Evolutionary conservation across 2,113 vertebrate species (phyloP).

Genomic region (Halichoeres trimaculatus): DNA sequence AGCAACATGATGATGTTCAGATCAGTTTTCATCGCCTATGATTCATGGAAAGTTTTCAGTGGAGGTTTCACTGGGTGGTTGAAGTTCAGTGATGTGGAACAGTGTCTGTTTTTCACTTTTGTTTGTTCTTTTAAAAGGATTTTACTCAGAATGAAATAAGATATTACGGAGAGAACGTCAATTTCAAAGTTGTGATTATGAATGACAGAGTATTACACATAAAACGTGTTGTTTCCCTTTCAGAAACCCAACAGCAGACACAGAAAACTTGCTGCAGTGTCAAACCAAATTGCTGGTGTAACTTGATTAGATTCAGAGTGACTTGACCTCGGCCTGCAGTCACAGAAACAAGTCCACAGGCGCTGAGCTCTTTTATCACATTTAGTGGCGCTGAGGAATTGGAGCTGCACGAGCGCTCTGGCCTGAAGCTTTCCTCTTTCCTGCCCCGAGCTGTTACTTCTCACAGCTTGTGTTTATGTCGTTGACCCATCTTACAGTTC

Average conservation of each 20-base stretch:
- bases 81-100: not conserved
- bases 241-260: slow-evolving; percentile 2
- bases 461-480: slow-evolving; percentile 4
- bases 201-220: no score
- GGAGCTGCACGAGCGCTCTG: slow-evolving; percentile 15
- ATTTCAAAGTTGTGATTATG: no score
- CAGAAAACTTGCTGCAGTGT: not conserved
- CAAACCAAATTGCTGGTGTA: slow-evolving; percentile 29
- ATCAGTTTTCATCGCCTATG: slow-evolving; percentile 22
- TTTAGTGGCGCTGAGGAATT: slow-evolving; percentile 6
- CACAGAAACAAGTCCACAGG: no score
- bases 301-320: no score
- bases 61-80: not conserved
- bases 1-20: not conserved
- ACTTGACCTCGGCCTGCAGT: no score
- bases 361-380: no score
- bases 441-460: slow-evolving; percentile 16
- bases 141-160: no score
- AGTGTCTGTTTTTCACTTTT: not conserved
- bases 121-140: not conserved
- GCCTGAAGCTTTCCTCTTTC: slow-evolving; percentile 23
- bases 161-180: no score
- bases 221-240: not conserved
- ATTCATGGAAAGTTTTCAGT: slow-evolving; percentile 31
- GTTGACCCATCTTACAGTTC: slow-evolving; percentile 2